Conservation (phyloP, 1,140 invertebrate species). For the Gonioctena quinquepunctata region DNA sequence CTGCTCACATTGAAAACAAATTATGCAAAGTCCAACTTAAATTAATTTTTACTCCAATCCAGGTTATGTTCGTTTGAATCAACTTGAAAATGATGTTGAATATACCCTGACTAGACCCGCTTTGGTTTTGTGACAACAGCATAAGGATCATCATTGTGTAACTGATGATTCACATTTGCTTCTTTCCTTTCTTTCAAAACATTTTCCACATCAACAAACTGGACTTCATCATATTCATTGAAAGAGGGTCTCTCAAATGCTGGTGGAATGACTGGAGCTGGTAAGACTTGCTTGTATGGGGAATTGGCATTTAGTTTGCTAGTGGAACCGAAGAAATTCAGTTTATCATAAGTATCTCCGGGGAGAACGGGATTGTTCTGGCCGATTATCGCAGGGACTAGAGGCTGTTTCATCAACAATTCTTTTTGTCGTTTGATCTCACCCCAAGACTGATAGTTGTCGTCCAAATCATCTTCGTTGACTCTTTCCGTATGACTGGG, state of each 20-base stretch:
- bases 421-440: conserved; percentile 27
- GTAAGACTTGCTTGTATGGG: conserved; percentile 70
- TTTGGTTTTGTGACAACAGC: conserved; percentile 81
- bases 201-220: conserved; percentile 33
- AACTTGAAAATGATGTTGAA: too few species aligned
- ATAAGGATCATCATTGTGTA: conserved; percentile 76
- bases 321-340: conserved; percentile 78
- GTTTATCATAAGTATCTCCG: conserved; percentile 70
- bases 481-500: conserved; percentile 65
- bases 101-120: conserved; percentile 63
- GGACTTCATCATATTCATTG: conserved; percentile 72
- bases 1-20: too few species aligned
- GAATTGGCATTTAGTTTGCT: conserved; percentile 69
- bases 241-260: conserved; percentile 51
- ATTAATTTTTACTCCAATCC: too few species aligned
- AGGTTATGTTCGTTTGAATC: too few species aligned
- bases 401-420: conserved; percentile 24
- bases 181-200: conserved; percentile 11
- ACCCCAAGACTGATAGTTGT: conserved; percentile 48
- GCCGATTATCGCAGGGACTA: conserved; percentile 46
- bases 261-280: conserved; percentile 51
- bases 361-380: conserved; percentile 23
- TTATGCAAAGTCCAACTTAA: too few species aligned
- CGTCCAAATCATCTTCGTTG: conserved; percentile 48
- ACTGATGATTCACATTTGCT: conserved; percentile 64